phyloP scores from a whole-genome alignment of 2,888 invertebrate species.

The Cheilosia variabilis region DNA sequence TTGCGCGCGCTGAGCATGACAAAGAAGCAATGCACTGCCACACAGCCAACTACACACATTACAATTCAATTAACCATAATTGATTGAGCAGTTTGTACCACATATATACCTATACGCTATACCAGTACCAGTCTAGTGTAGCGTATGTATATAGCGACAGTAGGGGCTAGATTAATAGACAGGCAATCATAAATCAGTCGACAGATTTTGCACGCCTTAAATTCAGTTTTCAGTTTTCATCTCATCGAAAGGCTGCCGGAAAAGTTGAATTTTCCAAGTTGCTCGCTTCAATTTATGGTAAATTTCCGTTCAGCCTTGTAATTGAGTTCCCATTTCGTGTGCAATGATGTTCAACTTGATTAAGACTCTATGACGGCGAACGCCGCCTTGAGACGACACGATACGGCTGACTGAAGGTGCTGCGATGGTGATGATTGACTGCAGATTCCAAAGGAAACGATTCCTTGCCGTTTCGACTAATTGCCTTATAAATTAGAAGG shows the following conservation, averaged over 20 bases:
- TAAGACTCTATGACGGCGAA: slow-evolving; percentile 60
- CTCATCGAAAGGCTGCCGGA: slow-evolving; percentile 32
- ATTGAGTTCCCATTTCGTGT: slow-evolving; percentile 80
- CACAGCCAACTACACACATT: slow-evolving; percentile 35
- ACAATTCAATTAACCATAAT: slow-evolving; percentile 71
- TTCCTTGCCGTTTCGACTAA: slow-evolving; percentile 67
- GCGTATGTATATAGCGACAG: neutral
- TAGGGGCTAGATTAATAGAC: slow-evolving; percentile 59
- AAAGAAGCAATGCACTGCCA: slow-evolving; percentile 48
- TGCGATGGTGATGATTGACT: slow-evolving; percentile 66
- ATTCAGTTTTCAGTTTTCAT: slow-evolving; percentile 34
- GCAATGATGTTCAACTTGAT: slow-evolving; percentile 73
- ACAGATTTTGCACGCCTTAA: slow-evolving; percentile 51
- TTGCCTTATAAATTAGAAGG: slow-evolving; percentile 75
- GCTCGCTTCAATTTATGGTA: slow-evolving; percentile 76
- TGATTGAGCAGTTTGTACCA: slow-evolving; percentile 44
- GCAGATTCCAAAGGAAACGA: slow-evolving; percentile 46
- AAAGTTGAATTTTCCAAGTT: slow-evolving; percentile 68
- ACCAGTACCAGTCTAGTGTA: neutral
- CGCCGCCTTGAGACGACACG: slow-evolving; percentile 39
- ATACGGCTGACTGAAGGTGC: slow-evolving; percentile 19
- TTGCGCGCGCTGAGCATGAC: slow-evolving; percentile 63
- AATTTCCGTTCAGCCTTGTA: slow-evolving; percentile 83
- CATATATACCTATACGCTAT: neutral
- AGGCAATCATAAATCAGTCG: slow-evolving; percentile 69